Conservation (phyloP, 2,888 invertebrate species). For the Tinea pellionella region DNA sequence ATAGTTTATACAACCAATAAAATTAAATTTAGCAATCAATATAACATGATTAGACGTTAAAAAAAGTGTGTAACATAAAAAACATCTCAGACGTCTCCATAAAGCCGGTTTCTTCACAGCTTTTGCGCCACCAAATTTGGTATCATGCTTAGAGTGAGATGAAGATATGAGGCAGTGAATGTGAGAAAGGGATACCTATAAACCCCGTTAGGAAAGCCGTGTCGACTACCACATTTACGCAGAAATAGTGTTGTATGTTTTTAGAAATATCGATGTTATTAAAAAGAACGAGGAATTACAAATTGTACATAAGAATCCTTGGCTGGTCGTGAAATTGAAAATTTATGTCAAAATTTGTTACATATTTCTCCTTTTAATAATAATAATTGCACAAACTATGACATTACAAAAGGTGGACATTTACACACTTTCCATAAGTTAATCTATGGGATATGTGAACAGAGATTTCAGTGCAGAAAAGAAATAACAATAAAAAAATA, state of each 20-base stretch:
- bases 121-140: conserved; percentile 10
- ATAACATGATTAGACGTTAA: not conserved
- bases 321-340: too few relatives aligned
- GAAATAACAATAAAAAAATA: too few relatives aligned
- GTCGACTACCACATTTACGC: conserved; percentile 61
- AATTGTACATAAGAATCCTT: too few relatives aligned
- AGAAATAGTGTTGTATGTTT: conserved; percentile 32
- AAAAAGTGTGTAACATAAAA: not conserved
- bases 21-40: not conserved
- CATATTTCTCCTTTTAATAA: too few relatives aligned
- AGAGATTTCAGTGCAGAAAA: too few relatives aligned
- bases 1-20: not conserved
- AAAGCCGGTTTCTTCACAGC: not conserved
- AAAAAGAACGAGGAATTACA: too few relatives aligned
- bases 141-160: conserved; percentile 27
- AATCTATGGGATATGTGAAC: too few relatives aligned
- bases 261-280: not conserved
- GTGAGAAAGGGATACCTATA: conserved; percentile 29
- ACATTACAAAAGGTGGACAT: too few relatives aligned
- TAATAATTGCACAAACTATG: too few relatives aligned
- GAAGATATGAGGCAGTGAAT: conserved; percentile 15
- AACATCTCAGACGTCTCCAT: not conserved
- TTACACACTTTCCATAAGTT: too few relatives aligned
- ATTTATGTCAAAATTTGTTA: too few relatives aligned
- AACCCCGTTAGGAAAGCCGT: conserved; percentile 57